Base-by-base conservation (phyloP, 2,113 vertebrate genomes). In the Melierax canorus region DNA sequence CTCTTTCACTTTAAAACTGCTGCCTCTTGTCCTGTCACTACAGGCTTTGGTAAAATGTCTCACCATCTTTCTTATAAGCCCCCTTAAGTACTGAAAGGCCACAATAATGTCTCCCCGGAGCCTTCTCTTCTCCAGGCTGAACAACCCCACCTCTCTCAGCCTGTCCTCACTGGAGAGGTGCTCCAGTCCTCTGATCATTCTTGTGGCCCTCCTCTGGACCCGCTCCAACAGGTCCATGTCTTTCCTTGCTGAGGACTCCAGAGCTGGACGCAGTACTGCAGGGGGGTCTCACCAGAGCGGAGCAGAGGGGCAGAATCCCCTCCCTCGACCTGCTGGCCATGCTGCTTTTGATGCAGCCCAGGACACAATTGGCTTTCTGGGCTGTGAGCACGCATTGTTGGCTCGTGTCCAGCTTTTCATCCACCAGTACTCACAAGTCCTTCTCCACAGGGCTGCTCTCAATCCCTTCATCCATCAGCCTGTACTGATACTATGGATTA, bases 321-420 rank as follows among this genome's bases (percentile, higher is more conserved):
- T 62, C 53, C 53, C 34, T 83, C 1, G 3, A 12, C 29, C 50
- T 59, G 29, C 38, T 60, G 75, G 1, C 5, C 36, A 46, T 0
- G 1, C 24, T 27, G 20, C 43, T 26, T 18, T 12, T 29, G 63
- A 53, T 48, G 30, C 38, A 67, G 38, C 6, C 12, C 36, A 62
- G 76, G 39, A 30, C 13, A 23, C 0, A 4, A 8, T 2, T 56
- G 67, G 55, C 22, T 3, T 87, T 87, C 45, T 21, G 32, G 50
- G 56, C 32, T 87, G 39, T 6, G 2, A 55, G 45, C 0, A 0
- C 51, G 48, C n/a, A 34, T 2, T 62, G 39, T 1, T 3, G 3
- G 11, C 9, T 94, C 53, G 5, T 10, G 4, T 32, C 30, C 11
- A 15, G 18, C 16, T 58, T 73, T 74, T 64, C 34, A 23, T 34